Percentiles rank a stretch among this genome's conserved stretches.
phyloP scores from a whole-genome alignment of 2,888 invertebrate genomes.

The Hypomecis atomaria region DNA sequence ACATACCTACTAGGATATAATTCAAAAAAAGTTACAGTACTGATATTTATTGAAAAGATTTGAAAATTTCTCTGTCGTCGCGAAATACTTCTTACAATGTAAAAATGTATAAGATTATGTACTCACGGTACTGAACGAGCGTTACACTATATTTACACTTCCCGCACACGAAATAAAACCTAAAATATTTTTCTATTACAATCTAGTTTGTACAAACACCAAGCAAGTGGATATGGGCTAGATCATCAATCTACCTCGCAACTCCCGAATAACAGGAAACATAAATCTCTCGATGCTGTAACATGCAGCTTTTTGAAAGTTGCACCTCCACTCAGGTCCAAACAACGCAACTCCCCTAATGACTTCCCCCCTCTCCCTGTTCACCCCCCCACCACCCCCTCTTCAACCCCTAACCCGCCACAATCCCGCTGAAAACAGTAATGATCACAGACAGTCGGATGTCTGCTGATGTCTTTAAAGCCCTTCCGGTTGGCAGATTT shows the following conservation, averaged over 20 bases:
- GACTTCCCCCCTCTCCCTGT: conserved; percentile 29
- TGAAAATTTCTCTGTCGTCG: no score
- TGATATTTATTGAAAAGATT: no score
- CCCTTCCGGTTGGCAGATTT: conserved; percentile 41
- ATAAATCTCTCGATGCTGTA: conserved; percentile 31
- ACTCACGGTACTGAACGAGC: no score
- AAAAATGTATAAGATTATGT: no score
- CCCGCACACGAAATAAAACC: background rate
- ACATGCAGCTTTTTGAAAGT: conserved; percentile 35
- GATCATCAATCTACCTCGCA: conserved; percentile 21
- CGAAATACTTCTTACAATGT: no score
- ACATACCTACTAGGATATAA: no score
- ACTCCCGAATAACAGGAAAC: conserved; percentile 27
- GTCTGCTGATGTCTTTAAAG: conserved; percentile 46
- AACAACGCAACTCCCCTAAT: conserved; percentile 42
- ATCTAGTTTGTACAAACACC: background rate
- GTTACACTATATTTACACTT: no score
- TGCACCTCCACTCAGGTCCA: conserved; percentile 36
- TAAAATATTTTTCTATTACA: background rate
- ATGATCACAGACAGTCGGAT: conserved; percentile 47
- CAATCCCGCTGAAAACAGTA: conserved; percentile 48
- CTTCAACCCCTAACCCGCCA: conserved; percentile 30
- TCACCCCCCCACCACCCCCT: conserved; percentile 28
- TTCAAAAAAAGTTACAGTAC: no score
- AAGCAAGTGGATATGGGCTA: background rate